phyloP scores from a whole-genome alignment of 2,797 vertebrate genomes.

The Oophaga sylvatica region DNA sequence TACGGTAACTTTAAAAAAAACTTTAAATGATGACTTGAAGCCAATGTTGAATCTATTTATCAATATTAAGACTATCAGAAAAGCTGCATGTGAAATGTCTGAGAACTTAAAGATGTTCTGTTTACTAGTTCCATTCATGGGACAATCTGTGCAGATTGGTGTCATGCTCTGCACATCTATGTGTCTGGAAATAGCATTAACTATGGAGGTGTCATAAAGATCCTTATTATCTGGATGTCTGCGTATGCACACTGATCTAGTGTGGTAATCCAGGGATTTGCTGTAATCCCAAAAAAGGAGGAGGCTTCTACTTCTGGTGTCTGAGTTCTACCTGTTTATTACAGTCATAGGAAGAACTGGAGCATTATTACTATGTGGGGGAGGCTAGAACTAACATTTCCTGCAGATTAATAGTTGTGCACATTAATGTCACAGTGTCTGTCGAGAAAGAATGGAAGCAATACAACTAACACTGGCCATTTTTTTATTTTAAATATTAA shows the following conservation, averaged over 20 bases:
- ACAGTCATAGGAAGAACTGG: neutral
- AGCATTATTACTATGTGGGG: constrained; percentile 16
- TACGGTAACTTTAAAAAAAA: too few species aligned
- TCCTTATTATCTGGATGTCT: constrained; percentile 53
- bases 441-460: neutral
- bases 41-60: neutral
- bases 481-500: neutral
- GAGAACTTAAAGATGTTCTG: neutral
- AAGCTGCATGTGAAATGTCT: neutral
- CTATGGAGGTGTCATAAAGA: constrained; percentile 47
- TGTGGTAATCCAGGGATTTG: constrained; percentile 46
- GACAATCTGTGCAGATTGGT: neutral
- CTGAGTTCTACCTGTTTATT: constrained; percentile 20
- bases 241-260: constrained; percentile 40
- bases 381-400: neutral
- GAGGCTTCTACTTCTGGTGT: constrained; percentile 18
- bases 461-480: too few species aligned
- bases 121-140: neutral
- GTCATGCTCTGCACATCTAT: constrained; percentile 29
- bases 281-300: constrained; percentile 34
- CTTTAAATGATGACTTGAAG: too few species aligned
- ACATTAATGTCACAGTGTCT: neutral
- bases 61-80: constrained; percentile 1
- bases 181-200: constrained; percentile 41
- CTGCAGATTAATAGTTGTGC: neutral